Conservation (phyloP, 2,888 invertebrate species). For the Diloba caeruleocephala region DNA sequence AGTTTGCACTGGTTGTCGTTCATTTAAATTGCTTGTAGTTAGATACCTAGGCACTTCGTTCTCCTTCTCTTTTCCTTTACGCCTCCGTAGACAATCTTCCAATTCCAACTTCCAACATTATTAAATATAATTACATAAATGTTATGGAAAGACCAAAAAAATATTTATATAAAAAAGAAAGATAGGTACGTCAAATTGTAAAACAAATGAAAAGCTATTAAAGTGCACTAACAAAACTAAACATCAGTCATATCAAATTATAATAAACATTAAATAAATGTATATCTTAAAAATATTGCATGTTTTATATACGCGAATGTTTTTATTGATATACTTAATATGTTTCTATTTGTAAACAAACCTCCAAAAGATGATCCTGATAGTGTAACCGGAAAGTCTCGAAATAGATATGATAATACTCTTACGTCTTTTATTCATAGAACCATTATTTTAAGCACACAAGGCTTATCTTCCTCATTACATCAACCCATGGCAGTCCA, state of each 20-base stretch:
- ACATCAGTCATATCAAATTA: not conserved
- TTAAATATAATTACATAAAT: no score
- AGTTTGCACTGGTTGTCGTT: constrained; percentile 19
- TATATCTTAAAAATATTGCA: constrained; percentile 17
- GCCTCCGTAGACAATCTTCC: constrained; percentile 28
- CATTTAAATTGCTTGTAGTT: constrained; percentile 22
- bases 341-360: constrained; percentile 24
- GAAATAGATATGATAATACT: not conserved
- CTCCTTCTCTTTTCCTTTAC: constrained; percentile 12
- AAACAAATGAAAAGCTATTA: not conserved
- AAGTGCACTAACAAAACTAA: not conserved
- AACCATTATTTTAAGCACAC: no score
- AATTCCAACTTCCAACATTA: no score
- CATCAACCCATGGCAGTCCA: no score
- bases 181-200: no score
- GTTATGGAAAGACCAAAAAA: no score
- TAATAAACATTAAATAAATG: constrained; percentile 24
- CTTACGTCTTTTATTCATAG: no score
- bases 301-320: constrained; percentile 12
- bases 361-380: not conserved
- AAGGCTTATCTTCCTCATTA: no score
- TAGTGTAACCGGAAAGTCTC: constrained; percentile 8
- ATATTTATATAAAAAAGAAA: no score
- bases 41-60: no score
- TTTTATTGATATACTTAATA: constrained; percentile 10